Evolutionary conservation across 2,797 vertebrate species (phyloP).

Genomic region (Lithobates pipiens): DNA sequence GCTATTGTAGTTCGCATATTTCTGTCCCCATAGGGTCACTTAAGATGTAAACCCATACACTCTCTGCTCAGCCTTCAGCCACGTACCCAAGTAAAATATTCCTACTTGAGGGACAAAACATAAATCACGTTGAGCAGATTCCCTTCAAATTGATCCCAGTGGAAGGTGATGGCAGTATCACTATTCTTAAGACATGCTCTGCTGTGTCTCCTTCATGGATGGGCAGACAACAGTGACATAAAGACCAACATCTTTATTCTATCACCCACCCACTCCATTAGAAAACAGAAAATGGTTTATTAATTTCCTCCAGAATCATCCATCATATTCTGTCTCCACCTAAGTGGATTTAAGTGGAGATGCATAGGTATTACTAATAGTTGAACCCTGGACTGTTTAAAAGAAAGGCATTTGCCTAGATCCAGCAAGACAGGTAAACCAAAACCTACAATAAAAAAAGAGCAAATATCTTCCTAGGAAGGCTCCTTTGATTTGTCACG

Average conservation of each 20-base stretch:
- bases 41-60: not conserved
- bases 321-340: not conserved
- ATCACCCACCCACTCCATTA: not conserved
- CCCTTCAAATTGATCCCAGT: not conserved
- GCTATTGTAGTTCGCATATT: not conserved
- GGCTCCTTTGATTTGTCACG: no score
- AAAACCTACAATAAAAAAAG: no score
- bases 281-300: not conserved
- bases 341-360: not conserved
- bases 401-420: not conserved
- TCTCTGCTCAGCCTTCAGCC: not conserved
- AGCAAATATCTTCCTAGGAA: not conserved
- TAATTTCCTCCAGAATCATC: not conserved
- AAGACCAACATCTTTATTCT: not conserved
- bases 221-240: not conserved
- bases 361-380: not conserved
- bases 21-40: not conserved
- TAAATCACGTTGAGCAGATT: conserved; percentile 1
- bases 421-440: not conserved
- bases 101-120: not conserved
- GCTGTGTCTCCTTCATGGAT: not conserved
- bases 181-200: not conserved
- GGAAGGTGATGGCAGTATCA: not conserved
- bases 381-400: not conserved
- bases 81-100: not conserved